Evolutionary conservation across 2,113 vertebrate species (phyloP), one percentile per base, ranked within the genome.

Genomic region (Crocuta crocuta): DNA sequence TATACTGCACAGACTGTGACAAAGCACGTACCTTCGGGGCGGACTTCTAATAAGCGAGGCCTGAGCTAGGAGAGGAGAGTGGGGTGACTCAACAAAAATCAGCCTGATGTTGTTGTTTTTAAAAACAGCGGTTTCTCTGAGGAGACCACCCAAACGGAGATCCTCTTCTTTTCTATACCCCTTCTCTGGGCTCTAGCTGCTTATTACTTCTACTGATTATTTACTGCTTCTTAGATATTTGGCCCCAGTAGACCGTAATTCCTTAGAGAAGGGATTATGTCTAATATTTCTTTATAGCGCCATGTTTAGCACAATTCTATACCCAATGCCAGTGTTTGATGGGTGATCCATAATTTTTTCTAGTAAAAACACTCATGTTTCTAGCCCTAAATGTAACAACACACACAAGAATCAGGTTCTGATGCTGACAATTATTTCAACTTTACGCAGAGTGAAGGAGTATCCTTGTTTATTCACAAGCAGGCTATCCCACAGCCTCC

Each of bases 311-410:
- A 81, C 3, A 85, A 96, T 55, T 65, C 73, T 35, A 81, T n/a
- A 86, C 7, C 6, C 63, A 43, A 93, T 68, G 48, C 26, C 74
- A 68, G 55, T 50, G 23, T 70, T 84, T 80, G 55, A 26, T 58
- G 45, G 45, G 55, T 48, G 35, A 94, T 43, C 70, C 15, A 66
- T 24, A 82, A 91, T 31, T 58, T 88, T 80, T 78, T 93, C 79
- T 80, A 88, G 50, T 63, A 80, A 93, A 96, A 81, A 65, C 24
- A 87, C 23, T 79, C n/a, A 15, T 1, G 8, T 87, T 95, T 94
- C 48, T 74, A 79, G 31, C 80, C 26, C 53, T 65, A 53, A 94
- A 73, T 16, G 24, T 70, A 50, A 39, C 24, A 70, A 87, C 50
- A 87, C 3, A 66, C 28, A 33, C 1, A 71, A 71, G 76, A 94